These are phyloP conservation scores for Myotis myotis DNA, from an alignment of 2,797 vertebrate genomes.

Conservation along the genomic window DNA sequence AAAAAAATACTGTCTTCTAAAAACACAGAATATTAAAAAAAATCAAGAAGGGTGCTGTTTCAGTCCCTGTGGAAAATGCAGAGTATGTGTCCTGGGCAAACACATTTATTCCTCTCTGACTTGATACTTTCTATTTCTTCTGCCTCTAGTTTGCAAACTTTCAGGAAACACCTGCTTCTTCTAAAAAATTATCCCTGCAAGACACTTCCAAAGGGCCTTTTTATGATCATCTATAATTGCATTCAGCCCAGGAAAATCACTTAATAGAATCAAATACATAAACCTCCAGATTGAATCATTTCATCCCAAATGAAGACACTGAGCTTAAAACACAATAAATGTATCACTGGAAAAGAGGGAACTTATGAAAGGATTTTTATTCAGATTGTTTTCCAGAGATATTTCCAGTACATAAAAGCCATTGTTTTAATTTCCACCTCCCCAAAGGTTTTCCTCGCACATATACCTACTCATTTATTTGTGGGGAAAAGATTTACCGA, in stretches of 20 bases:
- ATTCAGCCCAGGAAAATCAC: neutral
- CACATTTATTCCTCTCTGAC: neutral
- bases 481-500: neutral
- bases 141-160: neutral
- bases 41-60: rapidly evolving
- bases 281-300: neutral
- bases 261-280: neutral
- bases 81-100: rapidly evolving
- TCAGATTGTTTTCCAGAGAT: neutral
- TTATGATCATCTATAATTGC: neutral
- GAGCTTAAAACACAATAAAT: neutral
- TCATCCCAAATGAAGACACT: neutral
- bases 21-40: neutral
- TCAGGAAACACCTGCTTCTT: neutral
- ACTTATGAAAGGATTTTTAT: neutral
- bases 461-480: neutral
- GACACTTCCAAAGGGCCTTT: neutral
- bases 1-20: too few species aligned
- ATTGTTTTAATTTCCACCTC: neutral
- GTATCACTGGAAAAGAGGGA: neutral
- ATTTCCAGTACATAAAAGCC: neutral
- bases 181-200: neutral
- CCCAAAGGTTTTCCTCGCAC: neutral
- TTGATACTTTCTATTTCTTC: neutral
- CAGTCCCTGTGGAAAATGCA: neutral